Percentiles rank a stretch among this genome's conserved stretches.
Evolutionary conservation across 2,888 invertebrate genomes (phyloP).

Genomic region (Luperina testacea): DNA sequence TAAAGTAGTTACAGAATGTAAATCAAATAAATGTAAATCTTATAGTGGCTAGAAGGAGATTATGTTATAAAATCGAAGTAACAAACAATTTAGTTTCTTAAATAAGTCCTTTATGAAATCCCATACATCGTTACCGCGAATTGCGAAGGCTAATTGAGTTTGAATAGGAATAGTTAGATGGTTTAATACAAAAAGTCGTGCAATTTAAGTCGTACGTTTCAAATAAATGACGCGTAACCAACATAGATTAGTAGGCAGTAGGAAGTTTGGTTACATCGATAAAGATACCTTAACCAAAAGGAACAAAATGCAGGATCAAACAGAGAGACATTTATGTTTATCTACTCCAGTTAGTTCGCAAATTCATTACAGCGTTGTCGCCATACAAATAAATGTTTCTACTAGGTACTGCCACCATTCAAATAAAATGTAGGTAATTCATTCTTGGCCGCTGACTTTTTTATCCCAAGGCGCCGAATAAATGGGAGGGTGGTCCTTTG

Average conservation of each 20-base stretch:
- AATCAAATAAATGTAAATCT: not conserved
- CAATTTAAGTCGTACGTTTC: not conserved
- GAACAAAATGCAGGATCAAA: not conserved
- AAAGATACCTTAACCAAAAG: not conserved
- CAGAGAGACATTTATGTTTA: not conserved
- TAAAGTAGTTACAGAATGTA: no score
- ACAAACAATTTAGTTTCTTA: constrained; percentile 4
- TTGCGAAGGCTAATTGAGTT: not conserved
- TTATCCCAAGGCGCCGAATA: not conserved
- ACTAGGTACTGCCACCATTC: not conserved
- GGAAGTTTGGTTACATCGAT: not conserved
- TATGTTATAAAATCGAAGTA: constrained; percentile 11
- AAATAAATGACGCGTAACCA: no score
- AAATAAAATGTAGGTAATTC: no score
- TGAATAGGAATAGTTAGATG: no score
- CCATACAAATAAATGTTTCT: not conserved
- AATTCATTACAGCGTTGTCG: not conserved
- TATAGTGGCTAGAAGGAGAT: constrained; percentile 16
- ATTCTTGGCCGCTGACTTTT: not conserved
- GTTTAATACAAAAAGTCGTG: not conserved
- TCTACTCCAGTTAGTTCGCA: not conserved
- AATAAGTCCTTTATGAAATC: constrained; percentile 1
- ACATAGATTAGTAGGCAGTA: no score
- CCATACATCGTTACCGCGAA: not conserved
- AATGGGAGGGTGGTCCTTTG: not conserved